phyloP scores from a whole-genome alignment of 1,140 invertebrate species.

The Oryctes rhinoceros region DNA sequence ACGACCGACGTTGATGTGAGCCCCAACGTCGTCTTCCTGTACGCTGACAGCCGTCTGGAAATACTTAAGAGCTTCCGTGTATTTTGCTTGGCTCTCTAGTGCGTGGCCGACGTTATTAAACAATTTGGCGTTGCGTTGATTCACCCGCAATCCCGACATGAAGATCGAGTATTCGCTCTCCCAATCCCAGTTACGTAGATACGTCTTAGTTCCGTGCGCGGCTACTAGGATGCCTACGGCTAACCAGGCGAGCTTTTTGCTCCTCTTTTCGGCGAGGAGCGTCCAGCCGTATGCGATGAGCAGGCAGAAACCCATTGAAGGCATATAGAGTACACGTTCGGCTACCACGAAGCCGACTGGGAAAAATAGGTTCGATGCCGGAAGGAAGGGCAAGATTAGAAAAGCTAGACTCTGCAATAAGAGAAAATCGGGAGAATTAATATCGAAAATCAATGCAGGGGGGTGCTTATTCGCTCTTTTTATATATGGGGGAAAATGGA shows the following conservation, averaged over 20 bases:
- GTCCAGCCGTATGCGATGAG: constrained; percentile 84
- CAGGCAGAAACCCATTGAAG: constrained; percentile 97
- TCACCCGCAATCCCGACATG: constrained; percentile 89
- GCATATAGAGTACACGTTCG: constrained; percentile 94
- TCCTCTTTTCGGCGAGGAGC: constrained; percentile 63
- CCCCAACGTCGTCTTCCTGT: constrained; percentile 94
- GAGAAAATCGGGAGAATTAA: background rate
- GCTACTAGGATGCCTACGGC: constrained; percentile 75
- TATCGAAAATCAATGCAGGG: background rate
- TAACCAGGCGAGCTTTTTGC: constrained; percentile 70
- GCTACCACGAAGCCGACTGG: constrained; percentile 98
- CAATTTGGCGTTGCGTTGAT: constrained; percentile 91
- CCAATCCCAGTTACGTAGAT: constrained; percentile 90
- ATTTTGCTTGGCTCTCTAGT: constrained; percentile 84
- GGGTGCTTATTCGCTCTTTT: too few species aligned
- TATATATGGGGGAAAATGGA: too few species aligned
- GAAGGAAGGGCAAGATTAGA: constrained; percentile 90
- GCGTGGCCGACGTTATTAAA: constrained; percentile 98
- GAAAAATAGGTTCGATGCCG: constrained; percentile 96
- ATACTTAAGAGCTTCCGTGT: constrained; percentile 85
- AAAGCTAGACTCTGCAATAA: constrained; percentile 78
- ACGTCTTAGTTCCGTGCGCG: constrained; percentile 82
- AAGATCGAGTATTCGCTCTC: constrained; percentile 92
- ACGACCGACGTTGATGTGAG: constrained; percentile 95
- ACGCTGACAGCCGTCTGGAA: constrained; percentile 93